phyloP scores from a whole-genome alignment of 1,140 invertebrate genomes.

The Leptinotarsa defecta region DNA sequence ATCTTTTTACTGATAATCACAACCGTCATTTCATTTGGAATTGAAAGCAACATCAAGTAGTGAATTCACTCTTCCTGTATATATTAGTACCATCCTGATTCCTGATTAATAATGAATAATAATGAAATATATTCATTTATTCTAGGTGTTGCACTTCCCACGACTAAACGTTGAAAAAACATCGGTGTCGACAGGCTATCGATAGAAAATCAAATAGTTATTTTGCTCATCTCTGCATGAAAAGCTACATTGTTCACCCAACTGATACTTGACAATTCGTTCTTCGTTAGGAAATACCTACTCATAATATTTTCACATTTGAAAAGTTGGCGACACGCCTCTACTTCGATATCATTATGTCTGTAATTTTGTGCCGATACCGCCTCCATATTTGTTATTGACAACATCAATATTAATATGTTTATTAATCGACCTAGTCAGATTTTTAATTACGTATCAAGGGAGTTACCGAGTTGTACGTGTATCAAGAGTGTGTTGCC shows the following conservation, averaged over 20 bases:
- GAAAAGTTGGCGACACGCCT: conserved; percentile 8
- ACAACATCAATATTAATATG: conserved; percentile 1
- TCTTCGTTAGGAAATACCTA: not conserved
- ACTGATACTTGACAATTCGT: not conserved
- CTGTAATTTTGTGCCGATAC: not conserved
- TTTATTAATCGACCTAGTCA: not conserved
- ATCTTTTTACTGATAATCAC: too few relatives aligned
- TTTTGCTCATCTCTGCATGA: not conserved
- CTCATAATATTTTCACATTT: not conserved
- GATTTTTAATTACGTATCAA: not conserved
- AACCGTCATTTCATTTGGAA: too few relatives aligned
- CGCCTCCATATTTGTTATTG: conserved; percentile 5
- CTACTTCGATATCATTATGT: not conserved
- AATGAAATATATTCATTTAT: not conserved
- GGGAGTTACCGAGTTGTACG: not conserved
- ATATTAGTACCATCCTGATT: too few relatives aligned
- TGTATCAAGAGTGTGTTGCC: not conserved
- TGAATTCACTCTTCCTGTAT: too few relatives aligned
- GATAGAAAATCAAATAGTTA: not conserved
- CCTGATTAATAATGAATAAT: too few relatives aligned
- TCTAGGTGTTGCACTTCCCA: not conserved
- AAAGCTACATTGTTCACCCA: not conserved
- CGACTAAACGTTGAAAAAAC: not conserved
- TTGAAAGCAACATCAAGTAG: too few relatives aligned
- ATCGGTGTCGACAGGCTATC: not conserved